These are phyloP conservation scores for Lasius fuliginosus DNA, from an alignment of 2,888 invertebrate species.

Conservation along the genomic window DNA sequence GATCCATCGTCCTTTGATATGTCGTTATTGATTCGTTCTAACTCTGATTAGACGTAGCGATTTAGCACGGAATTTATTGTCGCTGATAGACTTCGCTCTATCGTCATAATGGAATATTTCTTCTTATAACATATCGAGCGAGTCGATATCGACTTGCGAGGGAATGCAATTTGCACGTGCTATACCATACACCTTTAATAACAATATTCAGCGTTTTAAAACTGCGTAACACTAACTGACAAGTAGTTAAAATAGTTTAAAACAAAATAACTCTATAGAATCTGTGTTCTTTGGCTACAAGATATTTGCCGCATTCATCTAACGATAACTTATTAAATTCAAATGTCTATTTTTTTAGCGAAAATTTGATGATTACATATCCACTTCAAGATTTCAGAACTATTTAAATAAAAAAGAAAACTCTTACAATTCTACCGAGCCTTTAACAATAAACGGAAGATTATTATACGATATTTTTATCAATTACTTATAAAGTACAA, in stretches of 20 bases:
- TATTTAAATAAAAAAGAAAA: constrained; percentile 18
- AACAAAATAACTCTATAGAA: not conserved
- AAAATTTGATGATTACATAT: not conserved
- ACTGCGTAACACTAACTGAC: not conserved
- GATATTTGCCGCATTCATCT: not conserved
- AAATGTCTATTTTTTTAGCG: not conserved
- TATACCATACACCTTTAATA: constrained; percentile 23
- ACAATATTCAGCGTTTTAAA: constrained; percentile 3
- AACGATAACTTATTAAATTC: not conserved
- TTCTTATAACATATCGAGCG: constrained; percentile 26
- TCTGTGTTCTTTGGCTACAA: not conserved
- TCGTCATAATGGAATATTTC: constrained; percentile 44
- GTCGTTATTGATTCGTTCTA: constrained; percentile 53
- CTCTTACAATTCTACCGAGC: not conserved
- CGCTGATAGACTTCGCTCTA: constrained; percentile 37
- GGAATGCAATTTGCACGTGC: constrained; percentile 40
- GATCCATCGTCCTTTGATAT: constrained; percentile 50
- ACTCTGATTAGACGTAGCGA: constrained; percentile 50
- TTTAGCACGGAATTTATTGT: constrained; percentile 55
- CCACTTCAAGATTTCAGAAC: not conserved
- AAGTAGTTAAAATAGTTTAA: not conserved
- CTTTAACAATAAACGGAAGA: not conserved
- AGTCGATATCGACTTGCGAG: constrained; percentile 7
- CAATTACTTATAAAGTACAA: constrained; percentile 6
- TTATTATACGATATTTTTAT: constrained; percentile 1